A percentile compares a stretch with the other conserved stretches of the same genome.
phyloP scores from a whole-genome alignment of 1,140 invertebrate species.

The Drosophila nikananu region DNA sequence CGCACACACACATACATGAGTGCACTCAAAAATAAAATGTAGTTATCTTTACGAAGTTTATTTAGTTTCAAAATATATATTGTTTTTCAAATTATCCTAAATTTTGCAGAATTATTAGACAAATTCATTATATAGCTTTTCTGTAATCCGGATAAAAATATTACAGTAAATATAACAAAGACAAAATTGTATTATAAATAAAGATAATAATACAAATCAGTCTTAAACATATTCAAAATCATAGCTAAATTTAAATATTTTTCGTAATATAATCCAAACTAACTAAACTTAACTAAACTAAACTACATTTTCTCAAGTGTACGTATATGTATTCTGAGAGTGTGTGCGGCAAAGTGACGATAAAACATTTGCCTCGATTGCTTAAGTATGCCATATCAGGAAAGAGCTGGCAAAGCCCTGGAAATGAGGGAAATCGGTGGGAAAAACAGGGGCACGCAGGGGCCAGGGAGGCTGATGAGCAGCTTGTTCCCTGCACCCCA shows the following conservation, averaged over 20 bases:
- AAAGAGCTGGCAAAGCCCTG: conserved; percentile 42
- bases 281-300: no score
- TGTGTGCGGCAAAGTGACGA: conserved; percentile 77
- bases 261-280: no score
- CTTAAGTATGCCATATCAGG: conserved; percentile 75
- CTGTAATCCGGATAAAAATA: neutral
- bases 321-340: conserved; percentile 22
- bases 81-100: neutral
- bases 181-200: no score
- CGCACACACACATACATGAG: conserved; percentile 42
- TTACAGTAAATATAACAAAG: no score
- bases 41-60: neutral
- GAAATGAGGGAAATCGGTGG: conserved; percentile 33
- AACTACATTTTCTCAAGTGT: neutral
- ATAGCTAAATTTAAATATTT: neutral
- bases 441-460: conserved; percentile 1
- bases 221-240: no score
- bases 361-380: conserved; percentile 83
- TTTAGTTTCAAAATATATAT: neutral
- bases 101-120: neutral
- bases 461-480: conserved; percentile 17
- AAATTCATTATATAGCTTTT: neutral
- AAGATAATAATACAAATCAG: no score
- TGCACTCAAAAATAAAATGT: neutral
- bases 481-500: conserved; percentile 57